phyloP scores from a whole-genome alignment of 2,113 vertebrate genomes.

The Gymnorhina tibicen region DNA sequence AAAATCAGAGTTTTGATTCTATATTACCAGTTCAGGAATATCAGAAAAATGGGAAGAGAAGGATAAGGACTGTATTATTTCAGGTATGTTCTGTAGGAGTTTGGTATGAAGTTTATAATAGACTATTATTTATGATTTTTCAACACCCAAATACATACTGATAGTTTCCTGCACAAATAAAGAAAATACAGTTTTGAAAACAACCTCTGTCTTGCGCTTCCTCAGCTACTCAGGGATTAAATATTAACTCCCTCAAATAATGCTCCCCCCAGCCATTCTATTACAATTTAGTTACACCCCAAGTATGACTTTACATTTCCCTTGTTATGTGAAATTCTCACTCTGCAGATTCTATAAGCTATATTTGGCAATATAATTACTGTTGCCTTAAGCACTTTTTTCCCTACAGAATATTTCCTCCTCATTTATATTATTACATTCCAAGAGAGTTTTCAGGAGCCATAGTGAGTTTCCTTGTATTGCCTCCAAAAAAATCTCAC shows the following conservation, averaged over 20 bases:
- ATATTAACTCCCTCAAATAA: slow-evolving; percentile 15
- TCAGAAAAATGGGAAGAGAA: not conserved
- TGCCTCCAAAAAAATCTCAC: not conserved
- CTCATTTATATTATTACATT: slow-evolving; percentile 46
- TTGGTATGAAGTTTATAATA: not conserved
- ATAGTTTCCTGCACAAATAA: not conserved
- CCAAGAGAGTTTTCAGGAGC: slow-evolving; percentile 41
- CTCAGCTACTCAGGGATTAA: not conserved
- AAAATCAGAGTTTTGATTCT: not conserved
- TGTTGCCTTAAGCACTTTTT: slow-evolving; percentile 53
- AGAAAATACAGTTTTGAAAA: not conserved
- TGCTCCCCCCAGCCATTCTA: not conserved
- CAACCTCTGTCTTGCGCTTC: not conserved
- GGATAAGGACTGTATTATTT: not conserved
- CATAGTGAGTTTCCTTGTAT: not conserved
- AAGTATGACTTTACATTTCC: slow-evolving; percentile 45
- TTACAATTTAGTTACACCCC: slow-evolving; percentile 31
- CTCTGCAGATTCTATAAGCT: slow-evolving; percentile 38
- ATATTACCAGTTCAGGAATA: not conserved
- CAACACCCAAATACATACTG: not conserved
- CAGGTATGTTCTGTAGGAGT: not conserved
- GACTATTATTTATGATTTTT: not conserved
- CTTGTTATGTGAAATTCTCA: slow-evolving; percentile 27
- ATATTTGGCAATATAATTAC: slow-evolving; percentile 67
- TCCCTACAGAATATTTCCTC: slow-evolving; percentile 36